A percentile compares a stretch with the other conserved stretches of the same genome.
Conservation (phyloP, 2,888 invertebrate genomes). For the Emesis furor region DNA sequence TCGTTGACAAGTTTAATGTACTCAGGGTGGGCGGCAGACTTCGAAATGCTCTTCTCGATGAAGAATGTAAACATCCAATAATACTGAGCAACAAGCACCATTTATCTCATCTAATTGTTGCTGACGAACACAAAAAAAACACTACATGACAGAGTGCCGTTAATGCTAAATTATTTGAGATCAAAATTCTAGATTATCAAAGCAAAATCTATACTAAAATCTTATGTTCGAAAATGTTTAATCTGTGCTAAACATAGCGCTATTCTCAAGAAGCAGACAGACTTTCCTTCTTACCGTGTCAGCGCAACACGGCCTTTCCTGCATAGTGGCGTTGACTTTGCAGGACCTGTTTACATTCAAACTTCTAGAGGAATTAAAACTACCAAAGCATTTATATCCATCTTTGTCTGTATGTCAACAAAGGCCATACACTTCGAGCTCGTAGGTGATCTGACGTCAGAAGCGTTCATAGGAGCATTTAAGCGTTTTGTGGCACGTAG, state of each 20-base stretch:
- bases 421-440: conserved; percentile 74
- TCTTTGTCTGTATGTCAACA: conserved; percentile 74
- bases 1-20: conserved; percentile 35
- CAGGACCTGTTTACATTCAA: conserved; percentile 67
- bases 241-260: conserved; percentile 6
- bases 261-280: background rate
- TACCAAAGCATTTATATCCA: conserved; percentile 54
- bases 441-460: conserved; percentile 60
- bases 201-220: conserved; percentile 46
- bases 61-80: conserved; percentile 59
- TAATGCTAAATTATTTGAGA: conserved; percentile 61
- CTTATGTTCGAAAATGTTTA: conserved; percentile 22
- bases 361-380: conserved; percentile 65
- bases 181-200: conserved; percentile 63
- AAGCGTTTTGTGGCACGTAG: conserved; percentile 66
- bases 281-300: conserved; percentile 41
- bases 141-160: conserved; percentile 65
- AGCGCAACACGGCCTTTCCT: conserved; percentile 70
- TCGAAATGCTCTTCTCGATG: conserved; percentile 31
- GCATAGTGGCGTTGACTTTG: conserved; percentile 73
- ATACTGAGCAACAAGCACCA: conserved; percentile 44
- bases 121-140: conserved; percentile 64
- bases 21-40: conserved; percentile 56
- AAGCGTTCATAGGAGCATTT: conserved; percentile 73
- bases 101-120: conserved; percentile 55